phyloP scores from a whole-genome alignment of 1,140 invertebrate genomes.

The Plectus sambesii region DNA sequence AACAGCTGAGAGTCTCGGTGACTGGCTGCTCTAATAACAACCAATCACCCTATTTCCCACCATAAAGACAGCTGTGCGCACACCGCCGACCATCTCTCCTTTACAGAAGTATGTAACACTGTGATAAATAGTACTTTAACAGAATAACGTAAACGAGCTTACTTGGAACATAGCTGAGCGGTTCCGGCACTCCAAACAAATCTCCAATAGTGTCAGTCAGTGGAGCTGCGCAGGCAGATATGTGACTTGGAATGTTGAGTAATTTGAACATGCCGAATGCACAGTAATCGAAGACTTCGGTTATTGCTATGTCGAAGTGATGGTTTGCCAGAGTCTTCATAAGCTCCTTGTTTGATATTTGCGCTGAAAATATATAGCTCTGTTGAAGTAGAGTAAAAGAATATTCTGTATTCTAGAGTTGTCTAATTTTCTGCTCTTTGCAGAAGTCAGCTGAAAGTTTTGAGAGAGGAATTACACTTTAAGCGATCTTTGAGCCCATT shows the following conservation, averaged over 20 bases:
- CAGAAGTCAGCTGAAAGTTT: no score
- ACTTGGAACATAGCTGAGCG: constrained; percentile 7
- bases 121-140: neutral
- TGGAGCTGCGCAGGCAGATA: neutral
- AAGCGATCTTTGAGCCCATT: no score
- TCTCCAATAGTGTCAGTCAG: neutral
- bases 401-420: no score
- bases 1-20: no score
- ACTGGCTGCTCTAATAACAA: no score
- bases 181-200: neutral
- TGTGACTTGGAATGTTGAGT: constrained; percentile 12
- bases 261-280: constrained; percentile 8
- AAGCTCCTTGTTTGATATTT: neutral
- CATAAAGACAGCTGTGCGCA: no score
- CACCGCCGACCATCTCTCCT: no score
- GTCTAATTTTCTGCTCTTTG: no score
- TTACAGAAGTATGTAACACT: no score
- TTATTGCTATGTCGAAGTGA: constrained; percentile 9
- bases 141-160: neutral
- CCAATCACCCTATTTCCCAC: no score
- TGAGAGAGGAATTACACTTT: no score
- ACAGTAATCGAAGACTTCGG: constrained; percentile 7
- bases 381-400: no score
- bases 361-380: neutral
- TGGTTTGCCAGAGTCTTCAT: constrained; percentile 8